Evolutionary conservation across 2,113 vertebrate genomes (phyloP).

Genomic region (Myrmecobius fasciatus): DNA sequence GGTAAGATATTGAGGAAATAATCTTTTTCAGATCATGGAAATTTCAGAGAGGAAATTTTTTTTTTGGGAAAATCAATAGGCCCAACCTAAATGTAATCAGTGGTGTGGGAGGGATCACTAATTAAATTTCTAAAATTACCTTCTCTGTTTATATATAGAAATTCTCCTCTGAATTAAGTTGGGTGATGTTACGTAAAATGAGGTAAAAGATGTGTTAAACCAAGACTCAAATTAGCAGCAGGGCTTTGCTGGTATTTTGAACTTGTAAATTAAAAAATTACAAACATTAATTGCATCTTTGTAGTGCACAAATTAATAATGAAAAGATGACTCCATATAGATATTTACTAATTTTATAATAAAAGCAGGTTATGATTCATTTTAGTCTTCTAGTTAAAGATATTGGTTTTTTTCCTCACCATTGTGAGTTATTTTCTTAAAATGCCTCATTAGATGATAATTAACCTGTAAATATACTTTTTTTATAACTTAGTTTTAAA

Average conservation of each 20-base stretch:
- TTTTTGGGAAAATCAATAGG: constrained; percentile 66
- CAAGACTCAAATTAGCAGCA: constrained; percentile 69
- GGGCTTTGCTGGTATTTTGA: constrained; percentile 63
- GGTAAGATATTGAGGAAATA: constrained; percentile 50
- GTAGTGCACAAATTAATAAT: constrained; percentile 68
- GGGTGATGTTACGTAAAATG: constrained; percentile 65
- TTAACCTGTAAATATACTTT: constrained; percentile 54
- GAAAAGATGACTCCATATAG: constrained; percentile 64
- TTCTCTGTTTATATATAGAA: constrained; percentile 68
- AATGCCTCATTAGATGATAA: constrained; percentile 55
- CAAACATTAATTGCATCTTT: constrained; percentile 67
- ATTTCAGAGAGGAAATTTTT: constrained; percentile 57
- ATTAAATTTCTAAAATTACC: constrained; percentile 79
- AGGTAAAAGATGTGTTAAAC: constrained; percentile 59
- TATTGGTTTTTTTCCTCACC: constrained; percentile 58
- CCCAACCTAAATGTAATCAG: constrained; percentile 68
- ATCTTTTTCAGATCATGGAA: constrained; percentile 42
- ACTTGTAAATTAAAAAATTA: constrained; percentile 69
- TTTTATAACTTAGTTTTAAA: not conserved
- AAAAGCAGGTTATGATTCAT: constrained; percentile 66
- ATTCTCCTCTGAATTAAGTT: constrained; percentile 74
- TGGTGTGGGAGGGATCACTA: constrained; percentile 60
- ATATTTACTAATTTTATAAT: constrained; percentile 56
- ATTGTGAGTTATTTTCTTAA: constrained; percentile 71
- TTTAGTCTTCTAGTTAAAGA: constrained; percentile 55